A percentile compares a stretch with the other conserved stretches of the same genome.
Evolutionary conservation across 2,888 invertebrate genomes (phyloP).

Genomic region (Minunthozetes semirufus): DNA sequence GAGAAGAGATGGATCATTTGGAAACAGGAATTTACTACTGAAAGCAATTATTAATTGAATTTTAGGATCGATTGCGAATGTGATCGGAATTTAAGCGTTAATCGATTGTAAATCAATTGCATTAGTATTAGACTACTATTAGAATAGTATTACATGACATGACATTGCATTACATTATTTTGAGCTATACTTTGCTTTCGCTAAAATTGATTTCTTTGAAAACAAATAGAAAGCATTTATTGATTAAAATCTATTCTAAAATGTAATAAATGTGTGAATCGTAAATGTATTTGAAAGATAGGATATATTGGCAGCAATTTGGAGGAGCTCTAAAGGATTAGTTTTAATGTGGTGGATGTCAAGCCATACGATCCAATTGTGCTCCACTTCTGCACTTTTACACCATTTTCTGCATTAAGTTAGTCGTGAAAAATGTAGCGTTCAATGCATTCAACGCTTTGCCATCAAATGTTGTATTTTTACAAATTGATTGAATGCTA

Average conservation of each 20-base stretch:
- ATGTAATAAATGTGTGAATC: not conserved
- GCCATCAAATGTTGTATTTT: constrained; percentile 17
- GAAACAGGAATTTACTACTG: too few relatives aligned
- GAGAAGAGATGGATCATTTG: too few relatives aligned
- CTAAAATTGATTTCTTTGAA: not conserved
- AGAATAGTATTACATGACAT: too few relatives aligned
- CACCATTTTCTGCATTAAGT: constrained; percentile 4
- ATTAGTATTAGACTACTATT: too few relatives aligned
- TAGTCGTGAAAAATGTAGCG: constrained; percentile 18
- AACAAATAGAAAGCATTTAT: not conserved
- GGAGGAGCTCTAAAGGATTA: not conserved
- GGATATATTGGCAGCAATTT: not conserved
- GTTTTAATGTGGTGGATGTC: constrained; percentile 16
- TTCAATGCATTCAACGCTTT: constrained; percentile 14
- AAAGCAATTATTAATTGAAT: too few relatives aligned
- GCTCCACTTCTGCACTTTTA: not conserved
- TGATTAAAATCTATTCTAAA: constrained; percentile 12
- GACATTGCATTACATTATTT: too few relatives aligned
- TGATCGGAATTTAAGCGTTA: too few relatives aligned
- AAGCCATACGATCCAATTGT: not conserved
- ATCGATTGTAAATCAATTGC: too few relatives aligned
- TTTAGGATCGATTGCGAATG: too few relatives aligned
- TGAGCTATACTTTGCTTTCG: not conserved
- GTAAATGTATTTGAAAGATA: not conserved
- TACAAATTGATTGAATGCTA: constrained; percentile 25